Conservation (phyloP, 1,140 invertebrate genomes). For the Pentalonia nigronervosa region DNA sequence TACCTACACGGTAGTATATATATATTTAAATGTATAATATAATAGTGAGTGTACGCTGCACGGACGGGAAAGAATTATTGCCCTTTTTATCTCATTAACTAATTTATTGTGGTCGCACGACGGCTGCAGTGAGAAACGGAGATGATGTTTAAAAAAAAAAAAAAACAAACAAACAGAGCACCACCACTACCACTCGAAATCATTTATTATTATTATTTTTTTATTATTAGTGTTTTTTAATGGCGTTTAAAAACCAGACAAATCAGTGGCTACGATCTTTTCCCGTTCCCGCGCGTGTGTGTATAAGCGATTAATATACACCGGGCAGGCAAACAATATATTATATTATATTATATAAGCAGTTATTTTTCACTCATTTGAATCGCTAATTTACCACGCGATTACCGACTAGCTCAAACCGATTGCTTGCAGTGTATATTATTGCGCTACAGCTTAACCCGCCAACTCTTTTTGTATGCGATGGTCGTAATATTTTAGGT, state of each 20-base stretch:
- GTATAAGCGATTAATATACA: constrained; percentile 1
- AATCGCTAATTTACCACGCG: constrained; percentile 48
- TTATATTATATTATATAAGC: background rate
- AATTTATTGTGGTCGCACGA: constrained; percentile 56
- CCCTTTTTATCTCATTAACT: constrained; percentile 58
- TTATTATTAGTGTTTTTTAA: constrained; percentile 38
- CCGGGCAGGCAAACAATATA: background rate
- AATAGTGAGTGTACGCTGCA: background rate
- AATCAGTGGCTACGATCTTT: constrained; percentile 52
- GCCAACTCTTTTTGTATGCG: background rate
- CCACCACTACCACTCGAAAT: background rate
- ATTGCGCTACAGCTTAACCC: background rate
- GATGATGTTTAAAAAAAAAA: constrained; percentile 23
- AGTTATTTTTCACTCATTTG: constrained; percentile 28
- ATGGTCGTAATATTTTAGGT: background rate
- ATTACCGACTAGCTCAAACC: background rate
- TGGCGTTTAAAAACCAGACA: constrained; percentile 46
- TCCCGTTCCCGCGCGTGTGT: background rate
- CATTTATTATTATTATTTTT: constrained; percentile 16
- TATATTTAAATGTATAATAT: background rate
- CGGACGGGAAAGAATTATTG: constrained; percentile 51
- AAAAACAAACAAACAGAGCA: constrained; percentile 41
- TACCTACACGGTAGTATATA: background rate
- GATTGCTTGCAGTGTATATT: background rate
- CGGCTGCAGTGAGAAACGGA: constrained; percentile 10